phyloP scores from a whole-genome alignment of 1,140 invertebrate species.

The Microplitis mediator region DNA sequence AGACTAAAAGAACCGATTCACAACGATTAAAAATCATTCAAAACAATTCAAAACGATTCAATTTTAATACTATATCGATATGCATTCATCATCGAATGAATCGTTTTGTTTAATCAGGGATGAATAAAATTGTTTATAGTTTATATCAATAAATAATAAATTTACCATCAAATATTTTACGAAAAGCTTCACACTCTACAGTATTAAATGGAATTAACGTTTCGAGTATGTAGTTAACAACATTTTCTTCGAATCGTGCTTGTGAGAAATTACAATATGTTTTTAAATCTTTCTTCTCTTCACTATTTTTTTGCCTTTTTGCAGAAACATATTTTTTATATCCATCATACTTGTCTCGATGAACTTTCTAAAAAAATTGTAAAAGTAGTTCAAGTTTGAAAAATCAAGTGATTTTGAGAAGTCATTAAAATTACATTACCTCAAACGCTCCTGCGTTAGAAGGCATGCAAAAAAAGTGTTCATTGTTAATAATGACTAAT shows the following conservation, averaged over 20 bases:
- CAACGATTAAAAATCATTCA: neutral
- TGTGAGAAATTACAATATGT: constrained; percentile 19
- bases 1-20: too few species aligned
- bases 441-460: too few species aligned
- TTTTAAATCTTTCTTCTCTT: neutral
- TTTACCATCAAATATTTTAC: constrained; percentile 18
- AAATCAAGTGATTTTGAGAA: too few species aligned
- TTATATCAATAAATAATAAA: neutral
- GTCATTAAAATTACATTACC: too few species aligned
- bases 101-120: neutral
- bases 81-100: neutral
- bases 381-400: neutral
- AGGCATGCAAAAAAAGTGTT: too few species aligned
- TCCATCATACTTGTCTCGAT: neutral
- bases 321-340: neutral
- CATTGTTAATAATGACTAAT: too few species aligned
- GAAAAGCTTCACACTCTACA: constrained; percentile 8
- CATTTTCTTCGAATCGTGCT: constrained; percentile 11
- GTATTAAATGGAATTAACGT: neutral
- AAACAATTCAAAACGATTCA: neutral
- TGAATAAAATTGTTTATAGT: neutral
- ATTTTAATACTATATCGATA: too few species aligned
- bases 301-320: neutral
- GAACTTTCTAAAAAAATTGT: neutral
- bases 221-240: constrained; percentile 15